Conservation (phyloP, 2,797 vertebrate species). For the Fistularia commersonii region DNA sequence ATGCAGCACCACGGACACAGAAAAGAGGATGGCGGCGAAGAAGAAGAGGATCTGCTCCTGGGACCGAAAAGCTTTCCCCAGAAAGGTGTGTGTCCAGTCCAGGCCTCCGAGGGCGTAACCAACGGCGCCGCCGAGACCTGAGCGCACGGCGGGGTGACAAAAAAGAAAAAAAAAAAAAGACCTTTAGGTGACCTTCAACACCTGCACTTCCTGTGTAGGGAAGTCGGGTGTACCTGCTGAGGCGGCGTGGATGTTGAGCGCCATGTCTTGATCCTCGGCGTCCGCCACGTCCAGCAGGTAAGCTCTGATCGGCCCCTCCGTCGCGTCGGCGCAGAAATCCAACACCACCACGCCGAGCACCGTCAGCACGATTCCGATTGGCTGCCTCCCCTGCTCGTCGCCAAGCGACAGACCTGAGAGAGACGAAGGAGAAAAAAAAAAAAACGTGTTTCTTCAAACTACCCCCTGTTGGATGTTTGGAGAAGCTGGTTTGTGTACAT, state of each 20-base stretch:
- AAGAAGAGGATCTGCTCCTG: slow-evolving; percentile 97
- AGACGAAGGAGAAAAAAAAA: background rate
- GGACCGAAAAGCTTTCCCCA: slow-evolving; percentile 84
- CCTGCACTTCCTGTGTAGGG: background rate
- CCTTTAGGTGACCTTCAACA: background rate
- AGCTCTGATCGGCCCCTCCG: slow-evolving; percentile 93
- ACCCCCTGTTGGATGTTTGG: too few species aligned
- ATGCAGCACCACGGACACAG: slow-evolving; percentile 85
- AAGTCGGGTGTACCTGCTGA: slow-evolving; percentile 81
- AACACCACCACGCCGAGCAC: slow-evolving; percentile 94
- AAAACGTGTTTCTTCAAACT: background rate
- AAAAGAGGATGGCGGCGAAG: slow-evolving; percentile 89
- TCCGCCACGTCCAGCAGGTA: slow-evolving; percentile 95
- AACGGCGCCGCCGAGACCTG: slow-evolving; percentile 92
- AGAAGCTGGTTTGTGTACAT: too few species aligned
- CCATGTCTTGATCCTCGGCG: slow-evolving; percentile 97
- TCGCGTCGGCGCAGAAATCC: slow-evolving; percentile 92
- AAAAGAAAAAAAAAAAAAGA: background rate
- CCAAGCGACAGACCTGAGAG: slow-evolving; percentile 83
- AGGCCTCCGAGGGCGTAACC: slow-evolving; percentile 95
- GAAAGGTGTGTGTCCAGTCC: slow-evolving; percentile 94
- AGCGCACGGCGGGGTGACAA: background rate
- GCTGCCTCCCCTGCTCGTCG: slow-evolving; percentile 82
- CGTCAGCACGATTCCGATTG: slow-evolving; percentile 92
- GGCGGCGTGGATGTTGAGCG: slow-evolving; percentile 95